phyloP scores from a whole-genome alignment of 2,888 invertebrate genomes.

The Diarsia rubi region DNA sequence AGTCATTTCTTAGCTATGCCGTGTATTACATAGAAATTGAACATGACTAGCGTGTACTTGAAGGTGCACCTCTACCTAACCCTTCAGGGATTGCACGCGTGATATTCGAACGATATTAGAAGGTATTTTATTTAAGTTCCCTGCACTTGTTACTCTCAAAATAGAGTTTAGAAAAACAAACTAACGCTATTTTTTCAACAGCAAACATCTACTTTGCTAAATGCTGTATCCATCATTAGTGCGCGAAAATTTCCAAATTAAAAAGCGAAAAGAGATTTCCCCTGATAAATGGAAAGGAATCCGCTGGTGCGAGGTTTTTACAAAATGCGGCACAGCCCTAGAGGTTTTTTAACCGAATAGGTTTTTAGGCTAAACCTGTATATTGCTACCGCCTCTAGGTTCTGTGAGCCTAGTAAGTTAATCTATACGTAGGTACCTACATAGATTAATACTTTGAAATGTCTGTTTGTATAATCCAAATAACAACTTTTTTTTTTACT shows the following conservation, averaged over 20 bases:
- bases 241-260: conserved; percentile 58
- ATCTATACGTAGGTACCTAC: too few relatives aligned
- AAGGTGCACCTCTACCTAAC: too few relatives aligned
- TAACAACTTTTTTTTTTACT: too few relatives aligned
- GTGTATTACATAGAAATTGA: too few relatives aligned
- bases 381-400: background rate
- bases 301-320: conserved; percentile 28
- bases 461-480: too few relatives aligned
- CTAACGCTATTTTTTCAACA: background rate
- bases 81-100: too few relatives aligned
- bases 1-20: too few relatives aligned
- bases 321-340: conserved; percentile 16
- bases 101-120: too few relatives aligned
- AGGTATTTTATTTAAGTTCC: background rate
- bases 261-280: conserved; percentile 58
- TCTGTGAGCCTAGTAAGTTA: conserved; percentile 16
- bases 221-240: conserved; percentile 48
- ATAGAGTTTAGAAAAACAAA: conserved; percentile 12
- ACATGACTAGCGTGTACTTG: too few relatives aligned
- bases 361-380: conserved; percentile 7
- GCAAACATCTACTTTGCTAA: background rate
- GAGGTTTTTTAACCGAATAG: conserved; percentile 18
- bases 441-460: too few relatives aligned
- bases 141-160: background rate
- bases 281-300: conserved; percentile 43